Conservation (phyloP, 2,888 invertebrate genomes). For the Diadromus collaris region DNA sequence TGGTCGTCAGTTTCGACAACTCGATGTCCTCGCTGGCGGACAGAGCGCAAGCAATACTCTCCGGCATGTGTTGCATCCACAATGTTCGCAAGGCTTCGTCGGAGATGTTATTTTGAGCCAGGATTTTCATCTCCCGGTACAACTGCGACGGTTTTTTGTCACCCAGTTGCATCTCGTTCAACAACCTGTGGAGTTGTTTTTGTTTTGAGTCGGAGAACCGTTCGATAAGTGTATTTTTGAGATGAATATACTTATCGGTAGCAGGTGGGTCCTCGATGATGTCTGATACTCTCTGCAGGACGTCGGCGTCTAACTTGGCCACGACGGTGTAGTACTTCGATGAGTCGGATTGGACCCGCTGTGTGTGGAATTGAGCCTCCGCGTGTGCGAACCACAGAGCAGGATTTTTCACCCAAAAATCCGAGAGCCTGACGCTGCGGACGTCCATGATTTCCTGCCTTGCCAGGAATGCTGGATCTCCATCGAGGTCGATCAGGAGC, state of each 20-base stretch:
- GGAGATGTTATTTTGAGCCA: conserved; percentile 51
- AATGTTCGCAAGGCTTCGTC: conserved; percentile 54
- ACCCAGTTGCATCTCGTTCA: conserved; percentile 29
- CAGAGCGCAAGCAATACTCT: conserved; percentile 35
- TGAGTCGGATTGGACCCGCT: conserved; percentile 41
- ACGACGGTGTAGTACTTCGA: conserved; percentile 50
- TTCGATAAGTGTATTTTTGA: conserved; percentile 39
- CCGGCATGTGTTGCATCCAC: conserved; percentile 59
- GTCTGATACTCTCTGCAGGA: conserved; percentile 50
- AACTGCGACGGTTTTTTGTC: conserved; percentile 45
- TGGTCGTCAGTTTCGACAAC: conserved; percentile 45
- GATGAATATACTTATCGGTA: conserved; percentile 50
- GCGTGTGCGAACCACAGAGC: conserved; percentile 56
- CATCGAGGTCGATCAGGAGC: conserved; percentile 5
- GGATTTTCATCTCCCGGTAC: conserved; percentile 57
- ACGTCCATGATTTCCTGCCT: conserved; percentile 4
- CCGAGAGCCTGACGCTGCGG: conserved; percentile 40
- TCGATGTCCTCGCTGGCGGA: conserved; percentile 26
- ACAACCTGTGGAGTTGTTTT: conserved; percentile 24
- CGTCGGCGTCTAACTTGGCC: conserved; percentile 34
- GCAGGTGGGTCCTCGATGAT: conserved; percentile 39
- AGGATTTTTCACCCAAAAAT: conserved; percentile 48
- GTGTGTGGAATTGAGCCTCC: conserved; percentile 52
- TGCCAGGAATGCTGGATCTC: background rate
- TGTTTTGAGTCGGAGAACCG: conserved; percentile 36